A percentile compares a stretch with the other conserved stretches of the same genome.
phyloP scores from a whole-genome alignment of 2,888 invertebrate genomes.

The Zeuzera pyrina region DNA sequence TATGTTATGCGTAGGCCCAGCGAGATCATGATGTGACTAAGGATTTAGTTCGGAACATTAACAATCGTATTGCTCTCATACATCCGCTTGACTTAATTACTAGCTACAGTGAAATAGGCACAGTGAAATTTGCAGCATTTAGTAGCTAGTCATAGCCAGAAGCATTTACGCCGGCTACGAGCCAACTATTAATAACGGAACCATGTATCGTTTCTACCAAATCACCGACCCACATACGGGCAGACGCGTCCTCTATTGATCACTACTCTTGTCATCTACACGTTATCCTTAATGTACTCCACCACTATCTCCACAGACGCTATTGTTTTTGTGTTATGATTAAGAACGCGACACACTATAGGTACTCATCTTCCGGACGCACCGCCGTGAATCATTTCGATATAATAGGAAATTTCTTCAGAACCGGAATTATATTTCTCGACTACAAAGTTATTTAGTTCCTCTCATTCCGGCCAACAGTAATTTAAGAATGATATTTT shows the following conservation, averaged over 20 bases:
- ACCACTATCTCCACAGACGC: slow-evolving; percentile 36
- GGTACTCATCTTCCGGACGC: slow-evolving; percentile 6
- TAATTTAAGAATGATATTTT: slow-evolving; percentile 6
- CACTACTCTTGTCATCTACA: slow-evolving; percentile 57
- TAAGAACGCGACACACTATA: slow-evolving; percentile 30
- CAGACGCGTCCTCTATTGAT: slow-evolving; percentile 48
- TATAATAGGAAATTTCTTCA: slow-evolving; percentile 19
- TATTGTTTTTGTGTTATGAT: slow-evolving; percentile 53
- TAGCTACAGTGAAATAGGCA: too few species aligned
- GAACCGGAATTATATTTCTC: slow-evolving; percentile 15
- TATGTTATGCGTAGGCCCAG: too few species aligned
- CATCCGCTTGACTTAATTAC: too few species aligned
- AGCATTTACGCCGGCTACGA: slow-evolving; percentile 35
- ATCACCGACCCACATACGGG: slow-evolving; percentile 35
- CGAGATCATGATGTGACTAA: too few species aligned
- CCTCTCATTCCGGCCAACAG: slow-evolving; percentile 8
- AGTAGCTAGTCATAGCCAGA: slow-evolving; percentile 24
- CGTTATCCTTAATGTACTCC: slow-evolving; percentile 58
- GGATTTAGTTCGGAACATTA: too few species aligned
- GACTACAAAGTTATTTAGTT: slow-evolving; percentile 7
- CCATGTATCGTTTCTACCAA: slow-evolving; percentile 29
- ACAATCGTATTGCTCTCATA: too few species aligned
- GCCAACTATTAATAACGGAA: slow-evolving; percentile 48
- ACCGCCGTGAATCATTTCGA: slow-evolving; percentile 23
- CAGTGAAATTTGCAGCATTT: too few species aligned